Percentiles rank a stretch among this genome's conserved stretches.
These are phyloP conservation scores for Cerceris ruficornis DNA, from an alignment of 2,888 invertebrate genomes.

Conservation along the genomic window DNA sequence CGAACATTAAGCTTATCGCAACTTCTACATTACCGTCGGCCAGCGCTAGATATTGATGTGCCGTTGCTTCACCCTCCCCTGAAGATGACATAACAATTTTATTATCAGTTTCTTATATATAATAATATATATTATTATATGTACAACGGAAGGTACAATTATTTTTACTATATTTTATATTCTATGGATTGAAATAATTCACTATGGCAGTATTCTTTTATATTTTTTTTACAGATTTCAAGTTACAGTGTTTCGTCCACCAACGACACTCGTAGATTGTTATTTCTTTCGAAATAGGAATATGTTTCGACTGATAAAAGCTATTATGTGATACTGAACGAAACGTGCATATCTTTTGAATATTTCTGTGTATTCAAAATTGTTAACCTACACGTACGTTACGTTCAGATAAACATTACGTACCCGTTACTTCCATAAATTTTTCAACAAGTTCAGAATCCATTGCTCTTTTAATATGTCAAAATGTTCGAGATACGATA, in stretches of 20 bases:
- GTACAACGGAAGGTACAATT: too few relatives aligned
- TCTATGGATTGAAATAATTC: too few relatives aligned
- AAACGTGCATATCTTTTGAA: too few relatives aligned
- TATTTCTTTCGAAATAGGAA: too few relatives aligned
- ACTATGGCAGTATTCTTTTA: too few relatives aligned
- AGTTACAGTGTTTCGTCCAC: too few relatives aligned
- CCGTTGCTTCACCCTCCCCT: conserved; percentile 77
- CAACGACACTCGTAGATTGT: too few relatives aligned
- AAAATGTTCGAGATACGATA: conserved; percentile 1
- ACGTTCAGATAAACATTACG: conserved; percentile 26
- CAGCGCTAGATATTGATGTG: conserved; percentile 74
- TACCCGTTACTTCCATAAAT: conserved; percentile 80
- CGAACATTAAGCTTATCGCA: conserved; percentile 78
- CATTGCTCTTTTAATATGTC: conserved; percentile 60
- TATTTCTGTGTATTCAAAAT: not conserved
- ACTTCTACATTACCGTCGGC: conserved; percentile 79
- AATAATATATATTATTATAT: not conserved
- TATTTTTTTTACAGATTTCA: too few relatives aligned
- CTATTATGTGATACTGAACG: too few relatives aligned
- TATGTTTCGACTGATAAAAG: too few relatives aligned
- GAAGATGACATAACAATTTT: not conserved
- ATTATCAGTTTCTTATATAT: not conserved
- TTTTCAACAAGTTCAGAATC: conserved; percentile 76
- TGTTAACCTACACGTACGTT: conserved; percentile 3
- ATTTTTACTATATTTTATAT: too few relatives aligned